Evolutionary conservation across 2,113 vertebrate genomes (phyloP).

Genomic region (Thalassoma bifasciatum): DNA sequence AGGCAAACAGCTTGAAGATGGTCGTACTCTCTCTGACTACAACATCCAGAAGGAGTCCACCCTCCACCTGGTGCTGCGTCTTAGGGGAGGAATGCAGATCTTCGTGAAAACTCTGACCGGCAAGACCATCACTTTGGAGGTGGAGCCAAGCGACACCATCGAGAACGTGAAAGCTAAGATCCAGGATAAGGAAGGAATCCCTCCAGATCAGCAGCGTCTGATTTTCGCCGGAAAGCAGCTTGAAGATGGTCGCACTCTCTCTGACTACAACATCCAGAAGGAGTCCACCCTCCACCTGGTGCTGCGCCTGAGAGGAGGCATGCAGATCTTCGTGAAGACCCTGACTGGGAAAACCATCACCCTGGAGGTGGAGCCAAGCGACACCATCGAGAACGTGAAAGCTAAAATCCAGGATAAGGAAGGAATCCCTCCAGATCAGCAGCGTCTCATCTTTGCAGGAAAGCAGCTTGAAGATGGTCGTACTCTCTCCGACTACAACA

Average conservation of each 20-base stretch:
- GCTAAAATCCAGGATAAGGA: constrained; percentile 45
- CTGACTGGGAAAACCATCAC: constrained; percentile 44
- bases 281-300: constrained; percentile 57
- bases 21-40: constrained; percentile 50
- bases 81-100: constrained; percentile 49
- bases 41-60: constrained; percentile 70
- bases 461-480: constrained; percentile 39
- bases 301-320: constrained; percentile 38
- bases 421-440: constrained; percentile 37
- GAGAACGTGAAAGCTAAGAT: constrained; percentile 50
- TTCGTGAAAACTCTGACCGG: constrained; percentile 55
- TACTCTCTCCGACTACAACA: constrained; percentile 37
- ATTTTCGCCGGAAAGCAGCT: constrained; percentile 57
- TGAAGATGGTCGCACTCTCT: constrained; percentile 51
- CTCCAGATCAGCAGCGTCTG: constrained; percentile 53
- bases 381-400: constrained; percentile 38
- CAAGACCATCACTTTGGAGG: constrained; percentile 59
- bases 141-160: constrained; percentile 48
- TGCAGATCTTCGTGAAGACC: constrained; percentile 52
- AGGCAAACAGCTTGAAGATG: constrained; percentile 55
- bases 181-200: constrained; percentile 53
- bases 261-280: constrained; percentile 62
- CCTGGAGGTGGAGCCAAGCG: constrained; percentile 33
- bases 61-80: constrained; percentile 50
- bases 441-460: constrained; percentile 32